A percentile compares a stretch with the other conserved stretches of the same genome.
Evolutionary conservation across 2,888 invertebrate genomes (phyloP).

Genomic region (Cyaniris semiargus): DNA sequence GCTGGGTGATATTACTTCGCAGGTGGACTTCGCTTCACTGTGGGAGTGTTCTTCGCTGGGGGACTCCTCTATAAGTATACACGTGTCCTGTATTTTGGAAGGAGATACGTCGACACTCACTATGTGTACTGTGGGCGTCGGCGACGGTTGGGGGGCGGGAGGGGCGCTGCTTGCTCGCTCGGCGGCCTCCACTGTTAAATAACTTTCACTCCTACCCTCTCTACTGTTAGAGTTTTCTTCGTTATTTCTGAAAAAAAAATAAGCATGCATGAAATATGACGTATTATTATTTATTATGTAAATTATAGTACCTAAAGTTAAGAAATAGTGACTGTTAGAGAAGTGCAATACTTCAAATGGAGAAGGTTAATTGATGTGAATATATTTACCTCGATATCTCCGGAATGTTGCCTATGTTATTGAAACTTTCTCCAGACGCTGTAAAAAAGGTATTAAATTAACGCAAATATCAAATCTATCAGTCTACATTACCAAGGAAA

Average conservation of each 20-base stretch:
- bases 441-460: constrained; percentile 36
- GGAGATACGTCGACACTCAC: constrained; percentile 44
- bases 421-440: constrained; percentile 59
- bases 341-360: neutral
- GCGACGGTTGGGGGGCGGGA: constrained; percentile 45
- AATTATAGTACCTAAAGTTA: too few relatives aligned
- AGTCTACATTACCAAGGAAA: too few relatives aligned
- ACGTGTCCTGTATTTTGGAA: constrained; percentile 50
- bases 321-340: too few relatives aligned
- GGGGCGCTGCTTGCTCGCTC: constrained; percentile 61
- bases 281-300: too few relatives aligned
- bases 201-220: constrained; percentile 59
- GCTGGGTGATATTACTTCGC: neutral
- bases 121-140: constrained; percentile 48
- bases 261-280: too few relatives aligned
- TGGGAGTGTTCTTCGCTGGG: constrained; percentile 36
- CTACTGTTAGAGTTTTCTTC: constrained; percentile 55
- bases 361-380: neutral
- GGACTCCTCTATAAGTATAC: constrained; percentile 58
- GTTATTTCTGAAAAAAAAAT: constrained; percentile 38
- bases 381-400: constrained; percentile 56
- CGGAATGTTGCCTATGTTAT: constrained; percentile 55
- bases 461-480: neutral
- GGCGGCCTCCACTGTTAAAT: constrained; percentile 54
- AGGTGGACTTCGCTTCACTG: neutral